Base-by-base conservation (phyloP, 2,888 invertebrate genomes). In the Calameuta pallipes region DNA sequence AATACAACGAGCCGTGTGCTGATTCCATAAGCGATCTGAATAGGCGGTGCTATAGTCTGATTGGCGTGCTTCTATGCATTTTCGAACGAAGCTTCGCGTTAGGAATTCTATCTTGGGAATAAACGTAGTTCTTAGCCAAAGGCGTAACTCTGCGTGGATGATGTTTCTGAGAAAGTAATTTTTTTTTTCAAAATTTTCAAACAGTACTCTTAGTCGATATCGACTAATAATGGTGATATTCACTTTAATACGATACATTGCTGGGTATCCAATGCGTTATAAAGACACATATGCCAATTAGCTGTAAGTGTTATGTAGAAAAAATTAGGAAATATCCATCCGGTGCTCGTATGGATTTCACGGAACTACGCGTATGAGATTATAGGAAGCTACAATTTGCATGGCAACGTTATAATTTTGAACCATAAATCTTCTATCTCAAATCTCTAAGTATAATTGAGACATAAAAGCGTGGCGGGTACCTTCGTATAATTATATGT, bases 381-480 rank as follows among this genome's bases (percentile, higher is more conserved):
- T 76, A 79, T 82, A 82, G 83, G 84, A 85, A 85, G 85, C 80
- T 83, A 82, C 81, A 85, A 85, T 85, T 85, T 85, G 82, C 83
- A 85, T 84, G 82, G 82, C 82, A 83, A 84, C 83, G 83, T 84
- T 85, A 80, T 85, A 85, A 85, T 85, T 85, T 85, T 80, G 80
- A 78, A 76, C 84, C 84, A 83, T 85, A 85, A 85, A 85, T 85
- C 84, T 84, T 81, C 80, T 78, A 80, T 82, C 83, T 80, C 77
- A 77, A 84, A 85, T 85, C 82, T 83, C 81, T 81, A 76, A 82
- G 84, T 83, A 82, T 85, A 85, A 85, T 85, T 85, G 85, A 85
- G 85, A 85, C 85, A 85, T 85, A 85, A 85, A 83, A 85, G 83
- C 83, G 84, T 83, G 83, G 83, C 83, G 81, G 78, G 82, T 82